Base-by-base conservation (phyloP, 2,797 vertebrate species). In the Monodelphis domestica region DNA sequence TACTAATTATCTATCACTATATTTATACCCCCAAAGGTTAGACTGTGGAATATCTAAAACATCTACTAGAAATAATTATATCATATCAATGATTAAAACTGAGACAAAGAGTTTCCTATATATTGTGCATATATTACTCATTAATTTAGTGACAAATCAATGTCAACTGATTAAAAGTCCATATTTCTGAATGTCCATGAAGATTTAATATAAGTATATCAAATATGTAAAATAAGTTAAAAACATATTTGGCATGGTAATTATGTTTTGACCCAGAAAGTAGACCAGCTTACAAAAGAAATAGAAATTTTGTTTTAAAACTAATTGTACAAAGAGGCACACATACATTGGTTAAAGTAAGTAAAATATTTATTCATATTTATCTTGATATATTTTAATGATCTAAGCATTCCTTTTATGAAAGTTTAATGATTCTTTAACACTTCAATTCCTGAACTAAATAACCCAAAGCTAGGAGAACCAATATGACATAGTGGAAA, bases 361-460 rank as follows among this genome's bases (percentile, higher is more conserved):
- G 30, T 50, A 91, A 95, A 91, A 88, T 53, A 88, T n/a, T 70
- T 7, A 24, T 4, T 56, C 30, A 54, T 91, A 94, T 63, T 52
- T 88, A 12, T 30, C 12, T 95, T 28, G 70, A 93, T 5, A 95
- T 54, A 91, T 59, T n/a, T 70, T 38, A 70, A 70, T 70, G 33
- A 70, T n/a, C n/a, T 70, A 70, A 70, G 1, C n/a, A 70, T 70
- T 91, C 51, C 87, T 91, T 91, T 92, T 54, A 2, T 89, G 91
- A 91, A 70, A 94, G 93, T 88, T 28, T 70, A 70, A 70, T 54
- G 54, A 96, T 53, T 54, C 4, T 95, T 78, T 90, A 30, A 88
- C 54, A 90, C 29, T 53, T 91, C 88, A 1, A 11, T 28, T 53
- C 2, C 15, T 7, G 90, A 91, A 84, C 1, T 52, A 4, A 3